Percentiles rank a stretch among this genome's conserved stretches.
These are phyloP conservation scores for Gavia stellata DNA, from an alignment of 2,113 vertebrate genomes.

Conservation along the genomic window DNA sequence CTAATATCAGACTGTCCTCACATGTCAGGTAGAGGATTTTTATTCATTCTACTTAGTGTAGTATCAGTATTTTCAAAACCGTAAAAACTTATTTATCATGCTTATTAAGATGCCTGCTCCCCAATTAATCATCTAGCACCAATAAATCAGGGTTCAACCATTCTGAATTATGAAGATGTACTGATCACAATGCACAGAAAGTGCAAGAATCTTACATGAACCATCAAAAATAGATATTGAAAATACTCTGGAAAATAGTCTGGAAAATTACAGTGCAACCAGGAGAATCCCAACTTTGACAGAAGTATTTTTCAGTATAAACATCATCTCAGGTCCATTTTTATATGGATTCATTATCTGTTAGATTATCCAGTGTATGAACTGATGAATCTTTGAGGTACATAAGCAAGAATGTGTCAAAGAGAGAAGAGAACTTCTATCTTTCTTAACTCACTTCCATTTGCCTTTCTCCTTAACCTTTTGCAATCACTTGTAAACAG, in stretches of 20 bases:
- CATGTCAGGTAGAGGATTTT: neutral
- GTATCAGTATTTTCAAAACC: neutral
- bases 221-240: neutral
- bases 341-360: neutral
- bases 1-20: neutral
- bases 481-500: neutral
- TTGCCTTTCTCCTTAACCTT: neutral
- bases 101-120: neutral
- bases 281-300: neutral
- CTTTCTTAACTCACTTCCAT: neutral
- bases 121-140: neutral
- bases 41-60: neutral
- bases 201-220: neutral
- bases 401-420: neutral
- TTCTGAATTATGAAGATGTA: neutral
- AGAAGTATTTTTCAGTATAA: neutral
- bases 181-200: neutral
- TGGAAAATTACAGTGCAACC: neutral
- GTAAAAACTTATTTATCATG: neutral
- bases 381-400: neutral
- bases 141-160: neutral
- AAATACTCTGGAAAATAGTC: neutral
- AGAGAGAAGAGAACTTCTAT: neutral
- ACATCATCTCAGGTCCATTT: neutral
- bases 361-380: neutral